Conservation (phyloP, 2,888 invertebrate genomes). For the Zhuqinia jingwanae region DNA sequence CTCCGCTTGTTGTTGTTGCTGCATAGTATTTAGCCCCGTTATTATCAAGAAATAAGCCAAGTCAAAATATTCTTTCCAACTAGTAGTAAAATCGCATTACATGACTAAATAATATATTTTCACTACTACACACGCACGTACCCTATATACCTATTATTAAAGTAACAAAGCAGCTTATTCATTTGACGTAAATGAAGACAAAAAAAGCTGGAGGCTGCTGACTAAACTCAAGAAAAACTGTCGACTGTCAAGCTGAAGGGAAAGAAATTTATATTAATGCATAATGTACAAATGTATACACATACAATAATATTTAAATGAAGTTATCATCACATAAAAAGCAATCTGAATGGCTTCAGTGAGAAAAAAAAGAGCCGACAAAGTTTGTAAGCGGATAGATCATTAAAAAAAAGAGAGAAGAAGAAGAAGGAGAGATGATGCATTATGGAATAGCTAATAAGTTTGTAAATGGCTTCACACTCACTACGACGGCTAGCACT, state of each 20-base stretch:
- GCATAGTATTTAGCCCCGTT: slow-evolving; percentile 1
- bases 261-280: too few relatives aligned
- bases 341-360: slow-evolving; percentile 13
- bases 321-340: slow-evolving; percentile 34
- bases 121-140: neutral
- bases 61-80: too few relatives aligned
- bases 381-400: slow-evolving; percentile 19
- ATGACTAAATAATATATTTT: neutral
- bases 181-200: neutral
- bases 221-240: neutral
- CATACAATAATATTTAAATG: slow-evolving; percentile 43
- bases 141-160: neutral
- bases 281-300: too few relatives aligned
- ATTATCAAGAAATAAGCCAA: slow-evolving; percentile 13
- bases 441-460: slow-evolving; percentile 30
- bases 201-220: slow-evolving; percentile 31
- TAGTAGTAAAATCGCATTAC: too few relatives aligned
- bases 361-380: slow-evolving; percentile 25
- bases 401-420: slow-evolving; percentile 1
- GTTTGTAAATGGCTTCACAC: neutral
- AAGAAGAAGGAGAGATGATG: neutral
- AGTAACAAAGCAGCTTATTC: slow-evolving; percentile 17
- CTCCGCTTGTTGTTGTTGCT: too few relatives aligned
- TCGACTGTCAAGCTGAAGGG: neutral
- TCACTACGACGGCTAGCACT: neutral